These are phyloP conservation scores for Callosobruchus maculatus DNA, from an alignment of 2,888 invertebrate genomes.

Conservation along the genomic window DNA sequence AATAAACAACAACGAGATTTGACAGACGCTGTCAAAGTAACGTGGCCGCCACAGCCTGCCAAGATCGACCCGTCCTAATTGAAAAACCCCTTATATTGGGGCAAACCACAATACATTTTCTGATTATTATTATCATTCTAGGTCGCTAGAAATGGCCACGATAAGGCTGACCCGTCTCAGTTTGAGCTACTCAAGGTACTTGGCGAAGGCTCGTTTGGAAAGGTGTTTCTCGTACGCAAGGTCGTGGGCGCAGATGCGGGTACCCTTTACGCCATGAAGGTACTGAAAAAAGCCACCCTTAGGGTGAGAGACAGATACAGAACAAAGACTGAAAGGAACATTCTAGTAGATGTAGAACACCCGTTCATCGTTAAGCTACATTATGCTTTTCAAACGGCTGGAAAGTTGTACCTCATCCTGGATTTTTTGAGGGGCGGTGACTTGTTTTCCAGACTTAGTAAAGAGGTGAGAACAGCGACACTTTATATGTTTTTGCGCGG, in stretches of 20 bases:
- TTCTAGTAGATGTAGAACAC: slow-evolving; percentile 96
- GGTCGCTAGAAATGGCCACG: slow-evolving; percentile 88
- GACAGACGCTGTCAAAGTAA: no score
- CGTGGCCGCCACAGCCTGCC: no score
- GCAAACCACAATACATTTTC: no score
- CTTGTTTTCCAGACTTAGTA: slow-evolving; percentile 96
- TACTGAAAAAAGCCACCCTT: slow-evolving; percentile 94
- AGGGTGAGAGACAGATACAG: slow-evolving; percentile 95
- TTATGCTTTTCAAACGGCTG: slow-evolving; percentile 99
- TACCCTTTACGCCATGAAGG: slow-evolving; percentile 97
- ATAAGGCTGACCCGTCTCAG: slow-evolving; percentile 92
- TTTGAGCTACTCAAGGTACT: slow-evolving; percentile 97
- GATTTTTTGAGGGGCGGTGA: slow-evolving; percentile 98
- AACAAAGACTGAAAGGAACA: slow-evolving; percentile 98
- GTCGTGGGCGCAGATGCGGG: slow-evolving; percentile 89
- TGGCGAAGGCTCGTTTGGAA: slow-evolving; percentile 96
- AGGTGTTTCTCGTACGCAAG: slow-evolving; percentile 96
- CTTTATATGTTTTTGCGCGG: no score
- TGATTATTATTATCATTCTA: no score
- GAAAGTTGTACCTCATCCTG: slow-evolving; percentile 95
- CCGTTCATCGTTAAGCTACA: slow-evolving; percentile 98
- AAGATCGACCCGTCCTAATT: no score
- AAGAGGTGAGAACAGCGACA: slow-evolving; percentile 72
- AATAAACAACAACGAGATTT: no score
- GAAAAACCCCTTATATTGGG: no score